These are phyloP conservation scores for Lepus townsendii DNA, from an alignment of 2,797 vertebrate species.

Conservation along the genomic window DNA sequence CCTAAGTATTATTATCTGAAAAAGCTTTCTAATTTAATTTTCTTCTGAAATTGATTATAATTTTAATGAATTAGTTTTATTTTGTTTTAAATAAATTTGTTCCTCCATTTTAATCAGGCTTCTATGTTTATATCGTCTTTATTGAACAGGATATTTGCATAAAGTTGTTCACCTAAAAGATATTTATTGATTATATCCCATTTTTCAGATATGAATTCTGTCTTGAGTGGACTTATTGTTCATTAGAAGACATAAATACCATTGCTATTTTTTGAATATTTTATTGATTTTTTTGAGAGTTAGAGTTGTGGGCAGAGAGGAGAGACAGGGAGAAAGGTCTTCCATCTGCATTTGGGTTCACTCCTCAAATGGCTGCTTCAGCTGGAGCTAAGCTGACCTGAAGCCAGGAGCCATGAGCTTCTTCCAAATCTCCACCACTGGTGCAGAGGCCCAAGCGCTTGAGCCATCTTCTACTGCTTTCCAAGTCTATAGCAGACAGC, in stretches of 20 bases:
- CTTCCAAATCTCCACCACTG: too few species aligned
- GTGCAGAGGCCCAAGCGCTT: too few species aligned
- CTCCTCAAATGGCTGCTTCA: too few species aligned
- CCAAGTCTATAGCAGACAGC: too few species aligned
- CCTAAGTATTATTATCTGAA: not conserved
- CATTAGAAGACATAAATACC: not conserved
- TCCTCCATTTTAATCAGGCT: not conserved
- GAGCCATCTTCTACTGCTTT: too few species aligned
- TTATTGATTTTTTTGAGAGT: too few species aligned
- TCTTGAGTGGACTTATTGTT: not conserved
- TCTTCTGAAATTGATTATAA: not conserved
- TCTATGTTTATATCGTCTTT: not conserved
- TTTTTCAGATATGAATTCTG: not conserved
- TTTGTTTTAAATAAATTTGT: not conserved
- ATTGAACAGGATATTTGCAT: not conserved
- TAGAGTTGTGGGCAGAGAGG: too few species aligned
- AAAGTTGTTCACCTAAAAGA: not conserved
- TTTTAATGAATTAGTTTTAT: not conserved
- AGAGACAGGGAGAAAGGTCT: too few species aligned
- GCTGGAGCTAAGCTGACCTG: too few species aligned
- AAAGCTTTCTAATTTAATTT: conserved; percentile 47
- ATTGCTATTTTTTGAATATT: not conserved
- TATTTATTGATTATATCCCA: not conserved
- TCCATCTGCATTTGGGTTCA: too few species aligned
- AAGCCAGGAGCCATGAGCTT: too few species aligned